These are phyloP conservation scores for Anastrepha ludens DNA, from an alignment of 1,140 invertebrate species.

Conservation along the genomic window DNA sequence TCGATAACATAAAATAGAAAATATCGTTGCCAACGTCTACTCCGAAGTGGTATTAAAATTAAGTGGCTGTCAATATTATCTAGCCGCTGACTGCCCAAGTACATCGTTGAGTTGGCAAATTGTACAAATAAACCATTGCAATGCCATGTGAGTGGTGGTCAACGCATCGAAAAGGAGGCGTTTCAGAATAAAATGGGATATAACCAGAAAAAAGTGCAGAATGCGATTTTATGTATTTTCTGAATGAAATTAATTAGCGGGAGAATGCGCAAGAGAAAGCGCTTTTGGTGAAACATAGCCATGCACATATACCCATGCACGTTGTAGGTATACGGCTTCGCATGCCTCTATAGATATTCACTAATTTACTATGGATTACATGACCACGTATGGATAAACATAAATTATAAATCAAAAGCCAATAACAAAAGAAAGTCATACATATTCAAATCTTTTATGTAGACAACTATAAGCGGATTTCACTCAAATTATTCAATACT, in stretches of 20 bases:
- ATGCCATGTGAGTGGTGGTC: neutral
- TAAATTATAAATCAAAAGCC: no score
- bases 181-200: neutral
- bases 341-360: no score
- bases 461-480: no score
- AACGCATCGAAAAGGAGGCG: neutral
- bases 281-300: neutral
- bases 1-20: neutral
- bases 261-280: neutral
- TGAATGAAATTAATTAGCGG: neutral
- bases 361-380: no score
- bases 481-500: no score
- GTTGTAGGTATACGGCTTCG: no score
- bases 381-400: no score
- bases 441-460: no score
- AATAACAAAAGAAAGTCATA: no score
- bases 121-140: neutral
- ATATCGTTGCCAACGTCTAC: neutral
- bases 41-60: neutral
- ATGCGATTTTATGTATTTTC: neutral
- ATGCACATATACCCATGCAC: no score
- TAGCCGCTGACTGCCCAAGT: neutral
- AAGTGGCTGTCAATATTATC: neutral
- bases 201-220: neutral
- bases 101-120: neutral